Conservation (phyloP, 2,797 vertebrate genomes). For the Falco berigora region DNA sequence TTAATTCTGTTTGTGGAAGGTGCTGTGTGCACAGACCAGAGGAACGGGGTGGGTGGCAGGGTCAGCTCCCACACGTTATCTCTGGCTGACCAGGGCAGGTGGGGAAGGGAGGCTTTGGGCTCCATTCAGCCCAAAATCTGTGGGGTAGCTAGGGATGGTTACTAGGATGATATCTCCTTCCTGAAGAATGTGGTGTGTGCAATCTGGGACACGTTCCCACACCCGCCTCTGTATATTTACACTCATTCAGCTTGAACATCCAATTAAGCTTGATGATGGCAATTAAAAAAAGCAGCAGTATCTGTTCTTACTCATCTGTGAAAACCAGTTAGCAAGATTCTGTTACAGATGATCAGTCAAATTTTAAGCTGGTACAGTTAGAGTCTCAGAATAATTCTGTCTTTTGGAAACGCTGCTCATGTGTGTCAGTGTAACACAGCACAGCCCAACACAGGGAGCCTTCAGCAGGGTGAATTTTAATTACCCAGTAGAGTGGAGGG, state of each 20-base stretch:
- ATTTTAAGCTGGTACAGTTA: conserved; percentile 15
- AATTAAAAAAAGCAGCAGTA: conserved; percentile 35
- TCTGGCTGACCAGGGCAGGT: not conserved
- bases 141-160: not conserved
- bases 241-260: conserved; percentile 28
- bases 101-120: not conserved
- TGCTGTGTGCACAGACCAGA: not conserved
- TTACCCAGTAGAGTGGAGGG: not conserved
- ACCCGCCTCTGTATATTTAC: not conserved
- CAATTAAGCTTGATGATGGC: conserved; percentile 28
- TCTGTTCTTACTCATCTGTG: conserved; percentile 37
- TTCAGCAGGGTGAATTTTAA: not conserved
- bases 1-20: not conserved
- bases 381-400: not conserved
- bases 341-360: conserved; percentile 28
- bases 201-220: conserved; percentile 37
- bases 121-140: not conserved
- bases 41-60: not conserved
- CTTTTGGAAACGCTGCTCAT: not conserved
- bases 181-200: conserved; percentile 41
- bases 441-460: not conserved
- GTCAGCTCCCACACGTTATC: not conserved
- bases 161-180: conserved; percentile 8
- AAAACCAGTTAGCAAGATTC: conserved; percentile 1
- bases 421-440: not conserved